These are phyloP conservation scores for Nasonia vitripennis DNA, from an alignment of 1,140 invertebrate genomes.

Conservation along the genomic window DNA sequence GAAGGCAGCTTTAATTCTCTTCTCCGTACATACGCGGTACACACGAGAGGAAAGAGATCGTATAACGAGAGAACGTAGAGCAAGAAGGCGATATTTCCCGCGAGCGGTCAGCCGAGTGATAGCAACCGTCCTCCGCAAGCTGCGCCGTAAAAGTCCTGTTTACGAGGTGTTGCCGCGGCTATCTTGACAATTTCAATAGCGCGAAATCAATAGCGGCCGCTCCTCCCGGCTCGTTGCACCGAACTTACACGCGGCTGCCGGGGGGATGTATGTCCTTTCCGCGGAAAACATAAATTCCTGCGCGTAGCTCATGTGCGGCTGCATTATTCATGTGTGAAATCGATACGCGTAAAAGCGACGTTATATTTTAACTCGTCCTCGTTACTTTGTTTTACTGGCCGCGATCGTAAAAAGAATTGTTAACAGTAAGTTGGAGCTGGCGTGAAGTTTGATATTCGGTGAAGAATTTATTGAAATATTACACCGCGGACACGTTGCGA, in stretches of 20 bases:
- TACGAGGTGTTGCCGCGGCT: slow-evolving; percentile 3
- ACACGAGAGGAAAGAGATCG: not conserved
- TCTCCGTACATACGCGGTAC: not conserved
- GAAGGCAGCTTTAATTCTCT: not conserved
- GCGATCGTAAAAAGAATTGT: not conserved
- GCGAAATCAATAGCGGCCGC: not conserved
- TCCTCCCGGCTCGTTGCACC: not conserved
- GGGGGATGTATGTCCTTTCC: not conserved
- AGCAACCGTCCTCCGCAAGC: not conserved
- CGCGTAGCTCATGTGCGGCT: not conserved
- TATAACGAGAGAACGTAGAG: no score
- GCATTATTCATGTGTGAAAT: not conserved
- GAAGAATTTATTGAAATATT: not conserved
- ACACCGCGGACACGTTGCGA: no score
- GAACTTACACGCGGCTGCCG: not conserved
- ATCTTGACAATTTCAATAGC: slow-evolving; percentile 34
- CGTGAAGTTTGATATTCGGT: not conserved
- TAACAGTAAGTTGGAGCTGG: not conserved
- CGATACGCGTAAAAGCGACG: not conserved
- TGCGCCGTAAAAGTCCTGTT: slow-evolving; percentile 28
- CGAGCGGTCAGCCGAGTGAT: not conserved
- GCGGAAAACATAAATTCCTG: not conserved
- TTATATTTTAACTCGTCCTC: not conserved
- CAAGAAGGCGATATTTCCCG: not conserved
- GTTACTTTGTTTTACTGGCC: not conserved